Evolutionary conservation across 2,888 invertebrate genomes (phyloP).

Genomic region (Dryadula phaetusa): DNA sequence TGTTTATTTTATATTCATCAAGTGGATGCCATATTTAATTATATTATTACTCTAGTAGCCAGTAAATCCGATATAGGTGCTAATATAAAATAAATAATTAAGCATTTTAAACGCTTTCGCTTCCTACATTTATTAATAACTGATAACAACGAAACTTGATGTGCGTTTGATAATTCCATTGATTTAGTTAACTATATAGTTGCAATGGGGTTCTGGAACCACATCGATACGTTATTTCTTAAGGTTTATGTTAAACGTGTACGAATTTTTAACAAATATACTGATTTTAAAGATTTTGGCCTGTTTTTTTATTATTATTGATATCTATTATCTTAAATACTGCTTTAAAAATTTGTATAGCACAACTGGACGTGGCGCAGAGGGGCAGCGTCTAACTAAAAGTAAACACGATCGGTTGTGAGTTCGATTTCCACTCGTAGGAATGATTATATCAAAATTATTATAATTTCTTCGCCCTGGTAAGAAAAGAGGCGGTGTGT

Average conservation of each 20-base stretch:
- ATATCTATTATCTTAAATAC: too few species aligned
- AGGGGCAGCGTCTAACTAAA: too few species aligned
- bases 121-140: conserved; percentile 46
- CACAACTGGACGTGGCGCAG: too few species aligned
- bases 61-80: conserved; percentile 59
- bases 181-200: conserved; percentile 59
- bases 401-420: too few species aligned
- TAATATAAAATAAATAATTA: conserved; percentile 31
- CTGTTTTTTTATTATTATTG: conserved; percentile 56
- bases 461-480: too few species aligned
- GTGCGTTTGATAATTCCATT: conserved; percentile 83
- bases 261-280: conserved; percentile 81
- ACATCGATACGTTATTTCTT: conserved; percentile 58
- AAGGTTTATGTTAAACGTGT: conserved; percentile 57
- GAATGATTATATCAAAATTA: too few species aligned
- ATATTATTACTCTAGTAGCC: conserved; percentile 52
- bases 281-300: conserved; percentile 64
- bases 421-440: too few species aligned
- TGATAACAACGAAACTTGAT: conserved; percentile 75
- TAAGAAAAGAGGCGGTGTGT: too few species aligned
- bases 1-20: conserved; percentile 42
- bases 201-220: conserved; percentile 83
- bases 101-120: conserved; percentile 49
- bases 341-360: too few species aligned
- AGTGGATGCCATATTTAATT: conserved; percentile 76